phyloP scores from a whole-genome alignment of 2,888 invertebrate species.

The Tetragonisca angustula region DNA sequence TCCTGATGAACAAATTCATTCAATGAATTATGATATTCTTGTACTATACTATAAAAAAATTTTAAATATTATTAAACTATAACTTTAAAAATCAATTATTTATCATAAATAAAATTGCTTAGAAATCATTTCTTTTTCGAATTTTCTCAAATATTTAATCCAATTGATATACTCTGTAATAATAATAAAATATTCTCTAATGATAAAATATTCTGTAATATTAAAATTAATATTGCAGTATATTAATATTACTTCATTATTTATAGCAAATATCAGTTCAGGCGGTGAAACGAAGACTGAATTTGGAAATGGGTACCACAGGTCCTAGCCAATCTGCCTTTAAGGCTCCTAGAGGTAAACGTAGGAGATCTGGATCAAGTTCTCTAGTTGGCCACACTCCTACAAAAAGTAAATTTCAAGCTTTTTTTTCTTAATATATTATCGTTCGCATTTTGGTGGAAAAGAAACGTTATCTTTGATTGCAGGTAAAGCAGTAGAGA shows the following conservation, averaged over 20 bases:
- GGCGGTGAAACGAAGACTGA: conserved; percentile 93
- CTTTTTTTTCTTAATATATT: conserved; percentile 38
- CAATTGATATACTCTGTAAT: neutral
- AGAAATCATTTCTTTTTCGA: too few species aligned
- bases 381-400: conserved; percentile 82
- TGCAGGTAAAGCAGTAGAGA: conserved; percentile 84
- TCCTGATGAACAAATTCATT: neutral
- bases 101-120: neutral
- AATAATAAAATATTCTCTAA: neutral
- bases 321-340: conserved; percentile 87
- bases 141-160: neutral
- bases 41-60: neutral
- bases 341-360: conserved; percentile 84
- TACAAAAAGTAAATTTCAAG: conserved; percentile 80
- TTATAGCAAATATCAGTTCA: conserved; percentile 82
- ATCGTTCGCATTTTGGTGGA: conserved; percentile 62
- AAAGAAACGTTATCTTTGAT: conserved; percentile 37
- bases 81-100: neutral
- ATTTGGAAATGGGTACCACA: conserved; percentile 87
- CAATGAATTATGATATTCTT: neutral
- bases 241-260: neutral
- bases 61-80: neutral
- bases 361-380: conserved; percentile 82
- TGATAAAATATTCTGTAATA: neutral
- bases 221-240: neutral